These are phyloP conservation scores for Scytalopus superciliaris DNA, from an alignment of 2,113 vertebrate species.

Conservation along the genomic window DNA sequence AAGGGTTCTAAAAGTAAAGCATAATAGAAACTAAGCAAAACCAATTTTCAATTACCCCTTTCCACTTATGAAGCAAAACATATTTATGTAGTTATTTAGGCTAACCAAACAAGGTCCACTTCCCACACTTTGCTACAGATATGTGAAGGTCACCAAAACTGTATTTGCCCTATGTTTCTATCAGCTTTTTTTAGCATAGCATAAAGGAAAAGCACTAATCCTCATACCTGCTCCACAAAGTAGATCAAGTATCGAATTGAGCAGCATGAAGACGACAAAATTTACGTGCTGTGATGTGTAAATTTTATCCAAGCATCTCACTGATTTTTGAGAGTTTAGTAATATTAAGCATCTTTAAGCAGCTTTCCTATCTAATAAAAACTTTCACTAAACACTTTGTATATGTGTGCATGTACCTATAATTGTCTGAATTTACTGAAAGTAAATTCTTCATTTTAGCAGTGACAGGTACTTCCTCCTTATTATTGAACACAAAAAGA, in stretches of 20 bases:
- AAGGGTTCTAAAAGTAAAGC: constrained; percentile 85
- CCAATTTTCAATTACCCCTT: background rate
- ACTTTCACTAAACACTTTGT: background rate
- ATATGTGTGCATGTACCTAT: background rate
- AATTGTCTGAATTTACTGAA: background rate
- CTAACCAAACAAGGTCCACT: background rate
- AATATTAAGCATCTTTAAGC: background rate
- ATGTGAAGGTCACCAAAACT: background rate
- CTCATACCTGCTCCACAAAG: background rate
- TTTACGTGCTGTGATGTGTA: background rate
- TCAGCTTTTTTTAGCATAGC: background rate
- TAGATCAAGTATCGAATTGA: background rate
- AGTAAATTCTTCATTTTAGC: background rate
- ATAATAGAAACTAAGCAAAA: constrained; percentile 62
- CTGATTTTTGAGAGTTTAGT: background rate
- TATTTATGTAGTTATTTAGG: background rate
- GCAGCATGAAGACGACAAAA: background rate
- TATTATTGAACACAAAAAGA: background rate
- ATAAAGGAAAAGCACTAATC: background rate
- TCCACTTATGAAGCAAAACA: background rate
- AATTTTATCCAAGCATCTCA: too few species aligned
- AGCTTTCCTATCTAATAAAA: background rate
- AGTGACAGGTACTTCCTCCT: background rate
- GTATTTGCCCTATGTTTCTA: background rate
- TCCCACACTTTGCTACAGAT: background rate